phyloP scores from a whole-genome alignment of 2,113 vertebrate genomes.

The Alosa alosa region DNA sequence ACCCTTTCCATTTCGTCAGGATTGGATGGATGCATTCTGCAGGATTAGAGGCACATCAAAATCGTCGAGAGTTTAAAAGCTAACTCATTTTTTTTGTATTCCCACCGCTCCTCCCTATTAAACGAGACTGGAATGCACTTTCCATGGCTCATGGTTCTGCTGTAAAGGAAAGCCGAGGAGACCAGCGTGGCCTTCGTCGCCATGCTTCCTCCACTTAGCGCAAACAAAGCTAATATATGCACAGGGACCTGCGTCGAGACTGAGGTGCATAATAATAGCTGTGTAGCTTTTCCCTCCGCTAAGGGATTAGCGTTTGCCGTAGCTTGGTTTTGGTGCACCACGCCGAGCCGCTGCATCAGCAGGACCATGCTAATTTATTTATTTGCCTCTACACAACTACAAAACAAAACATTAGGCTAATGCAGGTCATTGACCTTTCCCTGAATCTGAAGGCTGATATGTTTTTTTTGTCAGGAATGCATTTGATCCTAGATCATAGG shows the following conservation, averaged over 20 bases:
- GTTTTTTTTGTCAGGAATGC: slow-evolving; percentile 30
- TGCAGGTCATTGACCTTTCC: slow-evolving; percentile 48
- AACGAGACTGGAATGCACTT: background rate
- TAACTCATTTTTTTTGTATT: background rate
- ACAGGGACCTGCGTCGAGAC: slow-evolving; percentile 6
- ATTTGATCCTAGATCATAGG: background rate
- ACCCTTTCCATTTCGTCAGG: background rate
- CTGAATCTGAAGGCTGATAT: slow-evolving; percentile 41
- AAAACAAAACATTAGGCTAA: slow-evolving; percentile 46
- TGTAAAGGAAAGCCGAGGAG: background rate
- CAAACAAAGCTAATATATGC: slow-evolving; percentile 41
- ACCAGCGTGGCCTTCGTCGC: background rate
- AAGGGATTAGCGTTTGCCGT: slow-evolving; percentile 23
- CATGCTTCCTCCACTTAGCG: slow-evolving; percentile 28
- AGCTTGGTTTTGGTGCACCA: background rate
- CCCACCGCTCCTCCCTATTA: background rate
- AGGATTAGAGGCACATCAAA: background rate
- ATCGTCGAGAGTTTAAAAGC: background rate
- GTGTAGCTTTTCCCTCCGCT: slow-evolving; percentile 24
- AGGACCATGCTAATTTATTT: slow-evolving; percentile 41
- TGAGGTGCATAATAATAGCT: slow-evolving; percentile 41
- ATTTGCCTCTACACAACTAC: slow-evolving; percentile 39
- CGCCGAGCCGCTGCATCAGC: background rate
- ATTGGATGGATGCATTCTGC: background rate
- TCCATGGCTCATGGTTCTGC: background rate